A percentile compares a stretch with the other conserved stretches of the same genome.
Evolutionary conservation across 2,888 invertebrate species (phyloP).

Genomic region (Hydrotaea diabolus): DNA sequence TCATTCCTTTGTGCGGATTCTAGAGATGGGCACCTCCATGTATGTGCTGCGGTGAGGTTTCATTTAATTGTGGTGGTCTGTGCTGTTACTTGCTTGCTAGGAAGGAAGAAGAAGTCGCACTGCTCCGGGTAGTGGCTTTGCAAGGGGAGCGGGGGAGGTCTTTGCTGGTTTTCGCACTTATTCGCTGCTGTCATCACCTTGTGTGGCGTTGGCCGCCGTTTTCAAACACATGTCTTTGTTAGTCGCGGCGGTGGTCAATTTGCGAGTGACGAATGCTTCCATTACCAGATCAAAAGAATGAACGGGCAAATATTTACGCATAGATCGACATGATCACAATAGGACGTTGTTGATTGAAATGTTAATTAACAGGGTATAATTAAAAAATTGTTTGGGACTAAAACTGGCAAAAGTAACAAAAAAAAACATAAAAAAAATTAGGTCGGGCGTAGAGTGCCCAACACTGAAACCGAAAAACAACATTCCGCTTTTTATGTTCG

Average conservation of each 20-base stretch:
- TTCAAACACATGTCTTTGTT: constrained; percentile 46
- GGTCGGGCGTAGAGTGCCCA: too few species aligned
- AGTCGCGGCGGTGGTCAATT: not conserved
- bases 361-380: not conserved
- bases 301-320: constrained; percentile 20
- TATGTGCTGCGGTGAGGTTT: not conserved
- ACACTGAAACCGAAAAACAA: too few species aligned
- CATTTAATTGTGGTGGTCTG: too few species aligned
- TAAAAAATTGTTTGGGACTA: too few species aligned
- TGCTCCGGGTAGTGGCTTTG: too few species aligned
- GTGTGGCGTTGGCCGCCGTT: constrained; percentile 4
- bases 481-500: too few species aligned
- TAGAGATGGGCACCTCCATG: too few species aligned
- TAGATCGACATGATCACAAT: not conserved
- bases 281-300: constrained; percentile 21
- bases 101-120: too few species aligned
- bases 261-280: constrained; percentile 5
- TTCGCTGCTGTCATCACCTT: not conserved
- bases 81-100: too few species aligned
- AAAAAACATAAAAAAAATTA: too few species aligned
- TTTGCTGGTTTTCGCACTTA: not conserved
- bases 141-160: not conserved
- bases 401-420: too few species aligned
- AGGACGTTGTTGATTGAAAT: not conserved
- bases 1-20: not conserved